Percentiles rank a stretch among this genome's conserved stretches.
These are phyloP conservation scores for Scolopax rusticola DNA, from an alignment of 2,797 vertebrate genomes.

Conservation along the genomic window DNA sequence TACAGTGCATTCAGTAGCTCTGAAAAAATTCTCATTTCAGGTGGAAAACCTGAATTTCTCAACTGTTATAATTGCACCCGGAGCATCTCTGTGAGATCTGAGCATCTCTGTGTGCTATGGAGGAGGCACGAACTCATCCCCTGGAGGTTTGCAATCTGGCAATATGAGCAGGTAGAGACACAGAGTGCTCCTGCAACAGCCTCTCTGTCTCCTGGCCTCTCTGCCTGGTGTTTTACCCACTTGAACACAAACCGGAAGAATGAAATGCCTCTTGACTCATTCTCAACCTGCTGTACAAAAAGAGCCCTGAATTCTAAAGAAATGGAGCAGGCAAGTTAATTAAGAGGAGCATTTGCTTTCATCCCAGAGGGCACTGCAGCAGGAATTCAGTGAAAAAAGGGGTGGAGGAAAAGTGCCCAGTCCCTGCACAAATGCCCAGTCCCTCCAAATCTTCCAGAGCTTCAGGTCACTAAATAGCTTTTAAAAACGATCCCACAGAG, in stretches of 20 bases:
- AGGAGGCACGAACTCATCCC: fast-evolving
- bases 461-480: background rate
- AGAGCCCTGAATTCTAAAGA: background rate
- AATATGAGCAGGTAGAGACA: background rate
- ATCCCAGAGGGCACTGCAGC: background rate
- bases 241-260: background rate
- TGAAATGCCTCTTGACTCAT: background rate
- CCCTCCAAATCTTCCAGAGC: background rate
- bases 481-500: background rate
- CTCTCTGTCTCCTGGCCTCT: background rate
- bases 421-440: background rate
- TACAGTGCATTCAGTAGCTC: background rate
- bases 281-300: background rate
- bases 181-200: background rate
- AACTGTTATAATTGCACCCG: background rate
- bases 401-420: background rate
- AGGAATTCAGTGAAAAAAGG: background rate
- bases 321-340: background rate
- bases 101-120: background rate
- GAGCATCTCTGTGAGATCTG: background rate
- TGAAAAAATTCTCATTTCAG: background rate
- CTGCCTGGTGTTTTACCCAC: background rate
- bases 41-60: background rate
- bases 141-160: background rate
- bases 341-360: background rate